Evolutionary conservation across 2,888 invertebrate species (phyloP), one percentile per base, ranked within the genome.

Genomic region (Pachymerium ferrugineum): DNA sequence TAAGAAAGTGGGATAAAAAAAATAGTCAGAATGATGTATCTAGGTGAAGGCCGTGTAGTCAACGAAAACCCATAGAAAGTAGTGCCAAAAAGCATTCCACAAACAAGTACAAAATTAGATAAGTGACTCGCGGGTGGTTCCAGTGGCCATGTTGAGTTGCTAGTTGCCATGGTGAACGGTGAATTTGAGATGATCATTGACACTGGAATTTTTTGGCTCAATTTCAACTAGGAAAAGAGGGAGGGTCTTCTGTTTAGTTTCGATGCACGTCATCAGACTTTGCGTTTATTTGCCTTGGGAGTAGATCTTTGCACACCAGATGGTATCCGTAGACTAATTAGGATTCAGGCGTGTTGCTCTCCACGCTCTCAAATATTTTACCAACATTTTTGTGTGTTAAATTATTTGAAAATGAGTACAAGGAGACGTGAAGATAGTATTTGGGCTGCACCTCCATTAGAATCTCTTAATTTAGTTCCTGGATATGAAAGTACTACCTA

Each of bases 101-200:
- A n/a, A 14, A 16, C 47, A 8, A 54, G 25, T 10, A 28, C 54
- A 54, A 54, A 54, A 54, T 54, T 54, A 54, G 54, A 54, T 54
- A 54, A 12, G 54, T 54, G 54, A 54, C 54, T 14, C 25, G 54
- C 22, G 54, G 54, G 54, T 54, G 54, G 47, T 47, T 47, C 28
- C 54, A 54, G 25, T 54, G 25, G 22, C 54, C 54, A 54, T 54
- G 54, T 54, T 54, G 54, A 54, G 54, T 10, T 54, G 54, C 28
- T 54, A 54, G 54, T 54, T 54, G 54, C 54, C 28, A 54, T 54
- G 54, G 54, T 54, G 25, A 54, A 54, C 25, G 54, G 25, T 54
- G 54, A 54, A 54, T 54, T 25, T 14, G 54, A 54, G 54, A 54
- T 54, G 54, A 54, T 54, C 54, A 54, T 54, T 54, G 54, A 54